Conservation (phyloP, 2,888 invertebrate species). For the Acanthopleura granulata region DNA sequence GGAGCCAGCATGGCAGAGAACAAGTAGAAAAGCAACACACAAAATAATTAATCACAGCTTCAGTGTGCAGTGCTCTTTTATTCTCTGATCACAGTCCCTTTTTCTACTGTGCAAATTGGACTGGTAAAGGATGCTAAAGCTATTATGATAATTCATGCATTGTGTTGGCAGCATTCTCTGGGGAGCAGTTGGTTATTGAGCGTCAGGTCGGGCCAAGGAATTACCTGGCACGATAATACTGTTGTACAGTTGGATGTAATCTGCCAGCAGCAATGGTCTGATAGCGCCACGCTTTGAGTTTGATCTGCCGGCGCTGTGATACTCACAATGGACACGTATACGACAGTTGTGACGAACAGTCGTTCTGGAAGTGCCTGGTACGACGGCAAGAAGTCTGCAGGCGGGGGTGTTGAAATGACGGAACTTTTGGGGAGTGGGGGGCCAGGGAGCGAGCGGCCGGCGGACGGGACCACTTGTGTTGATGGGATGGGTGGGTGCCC, state of each 20-base stretch:
- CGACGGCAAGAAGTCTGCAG: neutral
- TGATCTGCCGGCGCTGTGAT: neutral
- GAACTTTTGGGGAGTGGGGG: neutral
- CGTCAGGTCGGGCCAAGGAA: neutral
- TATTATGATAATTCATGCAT: slow-evolving; percentile 14
- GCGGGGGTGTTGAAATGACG: neutral
- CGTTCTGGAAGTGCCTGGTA: neutral
- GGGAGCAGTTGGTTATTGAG: slow-evolving; percentile 10
- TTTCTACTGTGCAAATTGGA: no score
- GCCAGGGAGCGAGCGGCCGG: neutral
- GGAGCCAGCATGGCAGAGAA: no score
- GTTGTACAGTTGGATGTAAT: neutral
- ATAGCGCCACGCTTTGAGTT: neutral
- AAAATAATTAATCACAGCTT: no score
- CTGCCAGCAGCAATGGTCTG: neutral
- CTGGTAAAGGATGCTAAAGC: neutral
- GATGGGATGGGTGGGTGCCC: neutral
- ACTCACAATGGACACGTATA: slow-evolving; percentile 7
- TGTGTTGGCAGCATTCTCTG: neutral
- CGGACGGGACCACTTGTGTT: neutral
- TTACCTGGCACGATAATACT: neutral
- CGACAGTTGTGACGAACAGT: slow-evolving; percentile 2
- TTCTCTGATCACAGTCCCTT: no score
- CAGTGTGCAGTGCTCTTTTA: no score
- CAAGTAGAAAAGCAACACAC: no score